Evolutionary conservation across 2,113 vertebrate species (phyloP).

Genomic region (Oryzias melastigma): DNA sequence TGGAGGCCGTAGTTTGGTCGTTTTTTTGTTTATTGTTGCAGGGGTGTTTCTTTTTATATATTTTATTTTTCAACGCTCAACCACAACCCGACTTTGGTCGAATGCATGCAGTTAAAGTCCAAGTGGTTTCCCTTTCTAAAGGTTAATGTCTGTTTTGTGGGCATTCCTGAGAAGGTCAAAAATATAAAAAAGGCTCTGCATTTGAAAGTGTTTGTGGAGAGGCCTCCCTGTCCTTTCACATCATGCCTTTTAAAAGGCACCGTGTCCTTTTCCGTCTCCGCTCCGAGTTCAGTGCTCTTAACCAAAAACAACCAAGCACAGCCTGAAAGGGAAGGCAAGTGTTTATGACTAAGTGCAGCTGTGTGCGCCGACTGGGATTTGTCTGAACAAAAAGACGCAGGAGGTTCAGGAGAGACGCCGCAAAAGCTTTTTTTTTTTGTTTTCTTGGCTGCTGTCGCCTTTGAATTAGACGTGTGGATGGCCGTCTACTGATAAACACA

Average conservation of each 20-base stretch:
- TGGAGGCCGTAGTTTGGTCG: no score
- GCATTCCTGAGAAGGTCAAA: constrained; percentile 52
- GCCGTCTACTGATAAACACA: constrained; percentile 50
- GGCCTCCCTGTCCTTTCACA: constrained; percentile 22
- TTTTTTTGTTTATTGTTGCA: no score
- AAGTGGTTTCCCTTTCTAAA: constrained; percentile 17
- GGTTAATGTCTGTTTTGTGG: constrained; percentile 43
- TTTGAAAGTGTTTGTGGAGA: constrained; percentile 25
- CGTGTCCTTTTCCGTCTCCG: not conserved
- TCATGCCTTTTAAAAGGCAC: not conserved
- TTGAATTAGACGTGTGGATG: constrained; percentile 51
- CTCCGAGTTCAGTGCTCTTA: not conserved
- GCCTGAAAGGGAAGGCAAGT: constrained; percentile 18
- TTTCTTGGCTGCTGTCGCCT: constrained; percentile 35
- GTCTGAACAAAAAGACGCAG: constrained; percentile 48
- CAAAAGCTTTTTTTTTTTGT: constrained; percentile 4
- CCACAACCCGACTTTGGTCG: constrained; percentile 3
- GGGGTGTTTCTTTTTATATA: not conserved
- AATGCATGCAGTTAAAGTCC: constrained; percentile 14
- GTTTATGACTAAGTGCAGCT: constrained; percentile 7
- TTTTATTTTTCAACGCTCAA: not conserved
- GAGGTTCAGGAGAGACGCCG: constrained; percentile 26
- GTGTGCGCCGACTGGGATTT: constrained; percentile 12
- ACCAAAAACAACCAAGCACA: constrained; percentile 13
- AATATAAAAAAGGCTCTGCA: constrained; percentile 25